Base-by-base conservation (phyloP, 2,888 invertebrate genomes). In the Andrena bicolor region DNA sequence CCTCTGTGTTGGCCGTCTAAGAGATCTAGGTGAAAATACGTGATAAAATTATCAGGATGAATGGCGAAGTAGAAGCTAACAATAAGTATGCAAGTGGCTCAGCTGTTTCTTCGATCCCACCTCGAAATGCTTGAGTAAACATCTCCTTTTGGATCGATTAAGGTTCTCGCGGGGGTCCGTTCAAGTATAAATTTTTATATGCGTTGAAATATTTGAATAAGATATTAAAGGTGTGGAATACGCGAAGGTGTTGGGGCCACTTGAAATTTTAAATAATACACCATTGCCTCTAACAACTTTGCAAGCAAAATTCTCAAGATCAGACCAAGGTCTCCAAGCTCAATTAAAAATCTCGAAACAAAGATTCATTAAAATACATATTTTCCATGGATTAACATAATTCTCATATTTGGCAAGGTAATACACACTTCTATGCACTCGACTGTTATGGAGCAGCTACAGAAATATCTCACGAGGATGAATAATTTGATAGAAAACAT, bases 1-100 rank as follows among this genome's bases (percentile, higher is more conserved):
- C 91, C 91, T 0, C 74, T 78, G 16, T 56, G 69, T 41, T 83
- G 83, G 0, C 83, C 75, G 0, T 84, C 87, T 20, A 89, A 0
- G 1, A 91, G 8, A 0, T 87, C 91, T 91, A 10, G 3, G 53
- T 10, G 4, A 5, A 20, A 28, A 64, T 1, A 10, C 20, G 6
- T 41, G 41, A 41, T 35, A 10, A 60, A 65, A 70, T 49, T 61
- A 23, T n/a, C 30, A 26, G n/a, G 51, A 51, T 26, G 13, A 26
- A 13, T 16, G 56, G 26, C 26, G 13, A 26, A 58, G 4, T 28
- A 26, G 10, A 28, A 58, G 13, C 8, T 1, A 28, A n/a, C n/a
- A n/a, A n/a, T n/a, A n/a, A 58, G 13, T 53, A 26, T 26, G 13
- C 5, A 5, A 16, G 5, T 58, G 6, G 3, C 16, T 58, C 16